Conservation (phyloP, 2,113 vertebrate species). For the Peromyscus polionotus region DNA sequence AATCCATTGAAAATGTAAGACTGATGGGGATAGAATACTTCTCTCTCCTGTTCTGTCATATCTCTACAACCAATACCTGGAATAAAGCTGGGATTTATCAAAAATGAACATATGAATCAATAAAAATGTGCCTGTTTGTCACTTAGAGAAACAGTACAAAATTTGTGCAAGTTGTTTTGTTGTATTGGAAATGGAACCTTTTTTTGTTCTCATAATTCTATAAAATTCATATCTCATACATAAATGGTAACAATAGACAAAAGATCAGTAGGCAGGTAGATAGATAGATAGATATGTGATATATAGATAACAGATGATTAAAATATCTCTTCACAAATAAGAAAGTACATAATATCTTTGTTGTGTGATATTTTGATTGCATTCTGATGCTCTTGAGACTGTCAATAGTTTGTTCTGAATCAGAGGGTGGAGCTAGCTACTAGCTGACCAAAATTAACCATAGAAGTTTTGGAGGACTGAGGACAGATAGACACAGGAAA, state of each 20-base stretch:
- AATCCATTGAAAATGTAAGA: not conserved
- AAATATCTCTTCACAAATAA: slow-evolving; percentile 15
- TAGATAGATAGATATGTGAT: not conserved
- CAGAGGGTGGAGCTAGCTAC: not conserved
- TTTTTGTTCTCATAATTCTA: not conserved
- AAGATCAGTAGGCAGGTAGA: not conserved
- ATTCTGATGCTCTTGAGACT: too few species aligned
- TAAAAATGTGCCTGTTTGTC: not conserved
- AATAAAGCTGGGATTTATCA: not conserved
- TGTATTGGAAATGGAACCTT: not conserved
- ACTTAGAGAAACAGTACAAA: not conserved
- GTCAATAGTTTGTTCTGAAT: not conserved
- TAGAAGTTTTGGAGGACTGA: not conserved
- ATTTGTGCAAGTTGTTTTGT: not conserved
- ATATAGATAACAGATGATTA: slow-evolving; percentile 13
- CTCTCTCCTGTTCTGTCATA: not conserved
- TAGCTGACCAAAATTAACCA: not conserved
- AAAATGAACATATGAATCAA: not conserved
- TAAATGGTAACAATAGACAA: not conserved
- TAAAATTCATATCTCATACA: not conserved
- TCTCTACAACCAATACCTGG: not conserved
- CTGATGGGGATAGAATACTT: not conserved
- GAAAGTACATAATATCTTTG: not conserved
- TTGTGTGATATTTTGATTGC: too few species aligned
- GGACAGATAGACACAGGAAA: not conserved